Conservation (phyloP, 2,113 vertebrate genomes). For the Halichoeres trimaculatus region DNA sequence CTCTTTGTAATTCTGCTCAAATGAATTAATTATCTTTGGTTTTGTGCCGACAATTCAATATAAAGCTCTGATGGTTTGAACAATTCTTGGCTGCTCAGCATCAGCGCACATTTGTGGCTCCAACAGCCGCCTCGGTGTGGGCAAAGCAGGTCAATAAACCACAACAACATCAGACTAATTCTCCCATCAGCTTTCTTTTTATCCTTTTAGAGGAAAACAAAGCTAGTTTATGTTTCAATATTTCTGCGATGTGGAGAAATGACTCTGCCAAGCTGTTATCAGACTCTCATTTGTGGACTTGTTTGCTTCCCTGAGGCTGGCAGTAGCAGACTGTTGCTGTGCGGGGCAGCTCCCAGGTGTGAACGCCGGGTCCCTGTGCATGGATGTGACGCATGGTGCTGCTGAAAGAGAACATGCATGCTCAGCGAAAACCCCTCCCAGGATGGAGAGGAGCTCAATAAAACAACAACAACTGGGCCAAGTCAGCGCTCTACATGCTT, state of each 20-base stretch:
- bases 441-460: constrained; percentile 10
- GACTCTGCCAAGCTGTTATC: background rate
- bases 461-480: constrained; percentile 15
- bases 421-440: constrained; percentile 49
- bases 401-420: constrained; percentile 47
- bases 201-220: background rate
- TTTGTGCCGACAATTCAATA: background rate
- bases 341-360: constrained; percentile 40
- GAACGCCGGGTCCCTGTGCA: constrained; percentile 3
- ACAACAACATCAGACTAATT: background rate
- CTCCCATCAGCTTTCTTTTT: background rate
- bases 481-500: constrained; percentile 4
- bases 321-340: background rate
- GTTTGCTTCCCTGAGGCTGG: background rate
- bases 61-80: background rate
- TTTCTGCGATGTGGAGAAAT: background rate
- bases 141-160: background rate
- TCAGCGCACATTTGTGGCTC: background rate
- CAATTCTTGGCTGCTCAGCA: background rate
- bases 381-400: constrained; percentile 38
- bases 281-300: background rate
- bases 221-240: background rate
- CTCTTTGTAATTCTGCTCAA: background rate
- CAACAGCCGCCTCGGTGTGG: background rate
- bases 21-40: background rate